Evolutionary conservation across 2,888 invertebrate species (phyloP).

Genomic region (Girardia tigrina): DNA sequence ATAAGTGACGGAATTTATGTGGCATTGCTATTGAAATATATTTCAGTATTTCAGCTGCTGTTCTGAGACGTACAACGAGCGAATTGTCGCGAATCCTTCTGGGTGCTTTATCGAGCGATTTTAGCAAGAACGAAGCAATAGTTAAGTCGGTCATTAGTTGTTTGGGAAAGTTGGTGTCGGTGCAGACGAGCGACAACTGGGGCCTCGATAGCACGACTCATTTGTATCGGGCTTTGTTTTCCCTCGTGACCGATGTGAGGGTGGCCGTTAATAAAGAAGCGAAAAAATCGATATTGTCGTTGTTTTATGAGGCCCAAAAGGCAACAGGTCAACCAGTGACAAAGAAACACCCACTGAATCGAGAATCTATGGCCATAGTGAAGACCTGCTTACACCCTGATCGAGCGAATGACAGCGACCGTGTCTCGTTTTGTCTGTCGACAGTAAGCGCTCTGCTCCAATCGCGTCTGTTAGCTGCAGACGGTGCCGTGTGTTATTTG

Average conservation of each 20-base stretch:
- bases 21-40: background rate
- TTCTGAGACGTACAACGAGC: background rate
- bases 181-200: background rate
- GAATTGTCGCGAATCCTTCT: background rate
- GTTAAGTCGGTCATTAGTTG: background rate
- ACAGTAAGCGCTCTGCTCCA: background rate
- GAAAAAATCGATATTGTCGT: background rate
- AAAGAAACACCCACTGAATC: no score
- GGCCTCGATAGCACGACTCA: background rate
- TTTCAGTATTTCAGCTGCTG: background rate
- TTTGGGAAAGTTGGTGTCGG: background rate
- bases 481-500: background rate
- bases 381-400: no score
- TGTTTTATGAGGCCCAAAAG: no score
- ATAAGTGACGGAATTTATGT: no score
- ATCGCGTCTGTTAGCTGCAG: background rate
- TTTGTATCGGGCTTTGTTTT: background rate
- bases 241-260: background rate
- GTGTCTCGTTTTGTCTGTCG: background rate
- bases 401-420: no score
- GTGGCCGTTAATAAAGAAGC: background rate
- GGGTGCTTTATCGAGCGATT: background rate
- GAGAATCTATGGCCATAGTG: no score
- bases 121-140: background rate
- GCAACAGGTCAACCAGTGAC: no score